Percentiles rank a stretch among this genome's conserved stretches.
These are phyloP conservation scores for Sylvilagus bachmani DNA, from an alignment of 2,113 vertebrate species.

Conservation along the genomic window DNA sequence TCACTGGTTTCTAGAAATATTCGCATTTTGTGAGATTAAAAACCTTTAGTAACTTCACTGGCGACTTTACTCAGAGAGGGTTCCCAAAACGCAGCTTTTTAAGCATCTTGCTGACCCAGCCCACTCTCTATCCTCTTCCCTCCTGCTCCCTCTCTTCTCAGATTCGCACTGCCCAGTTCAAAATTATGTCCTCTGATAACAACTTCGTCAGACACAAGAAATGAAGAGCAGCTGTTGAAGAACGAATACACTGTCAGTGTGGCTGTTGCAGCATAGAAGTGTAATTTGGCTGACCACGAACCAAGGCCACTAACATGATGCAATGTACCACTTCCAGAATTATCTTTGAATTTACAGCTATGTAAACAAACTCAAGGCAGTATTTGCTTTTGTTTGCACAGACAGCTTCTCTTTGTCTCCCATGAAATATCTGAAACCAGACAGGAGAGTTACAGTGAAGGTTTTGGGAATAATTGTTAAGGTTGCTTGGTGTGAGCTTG, in stretches of 20 bases:
- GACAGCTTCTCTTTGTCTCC: neutral
- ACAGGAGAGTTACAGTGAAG: neutral
- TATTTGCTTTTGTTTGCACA: neutral
- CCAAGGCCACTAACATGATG: neutral
- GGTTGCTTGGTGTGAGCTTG: neutral
- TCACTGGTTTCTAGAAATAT: neutral
- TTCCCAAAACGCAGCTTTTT: neutral
- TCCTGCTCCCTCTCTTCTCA: neutral
- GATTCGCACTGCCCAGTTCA: neutral
- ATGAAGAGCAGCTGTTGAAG: neutral
- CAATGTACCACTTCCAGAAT: neutral
- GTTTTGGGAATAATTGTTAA: neutral
- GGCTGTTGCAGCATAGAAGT: neutral
- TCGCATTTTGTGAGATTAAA: neutral
- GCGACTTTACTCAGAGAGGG: neutral
- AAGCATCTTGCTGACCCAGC: neutral
- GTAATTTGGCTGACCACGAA: neutral
- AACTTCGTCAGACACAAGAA: neutral
- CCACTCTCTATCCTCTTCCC: neutral
- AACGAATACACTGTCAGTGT: neutral
- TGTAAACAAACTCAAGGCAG: neutral
- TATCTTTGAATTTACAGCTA: neutral
- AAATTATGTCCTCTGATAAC: constrained; percentile 10
- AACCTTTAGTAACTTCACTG: neutral
- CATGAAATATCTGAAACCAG: neutral